phyloP scores from a whole-genome alignment of 2,888 invertebrate genomes.

The Pecten maximus region DNA sequence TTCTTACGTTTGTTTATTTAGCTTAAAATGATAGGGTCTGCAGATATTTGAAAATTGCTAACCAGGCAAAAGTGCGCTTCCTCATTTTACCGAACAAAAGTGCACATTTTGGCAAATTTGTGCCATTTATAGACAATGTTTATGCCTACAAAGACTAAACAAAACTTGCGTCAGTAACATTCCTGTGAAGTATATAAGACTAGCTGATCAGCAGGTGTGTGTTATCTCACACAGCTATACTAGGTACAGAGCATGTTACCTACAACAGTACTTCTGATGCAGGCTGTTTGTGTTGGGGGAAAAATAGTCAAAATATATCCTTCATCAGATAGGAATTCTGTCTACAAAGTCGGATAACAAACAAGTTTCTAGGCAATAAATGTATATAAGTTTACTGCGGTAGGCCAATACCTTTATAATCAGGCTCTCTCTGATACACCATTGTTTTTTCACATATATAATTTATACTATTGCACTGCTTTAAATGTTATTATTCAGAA shows the following conservation, averaged over 20 bases:
- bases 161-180: not conserved
- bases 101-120: conserved; percentile 7
- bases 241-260: not conserved
- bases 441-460: not conserved
- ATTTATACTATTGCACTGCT: too few species aligned
- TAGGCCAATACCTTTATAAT: not conserved
- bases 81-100: not conserved
- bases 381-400: not conserved
- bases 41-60: not conserved
- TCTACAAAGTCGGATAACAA: not conserved
- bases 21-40: not conserved
- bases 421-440: not conserved
- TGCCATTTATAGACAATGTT: not conserved
- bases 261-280: not conserved
- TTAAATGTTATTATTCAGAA: not conserved
- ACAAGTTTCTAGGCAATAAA: not conserved
- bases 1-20: too few species aligned
- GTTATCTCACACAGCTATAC: not conserved
- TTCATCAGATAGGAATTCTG: not conserved
- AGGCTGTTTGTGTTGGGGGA: not conserved
- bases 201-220: conserved; percentile 14
- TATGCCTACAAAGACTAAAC: not conserved
- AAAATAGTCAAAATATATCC: not conserved
- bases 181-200: not conserved
- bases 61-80: not conserved